Base-by-base conservation (phyloP, 2,113 vertebrate genomes). In the Plestiodon gilberti region DNA sequence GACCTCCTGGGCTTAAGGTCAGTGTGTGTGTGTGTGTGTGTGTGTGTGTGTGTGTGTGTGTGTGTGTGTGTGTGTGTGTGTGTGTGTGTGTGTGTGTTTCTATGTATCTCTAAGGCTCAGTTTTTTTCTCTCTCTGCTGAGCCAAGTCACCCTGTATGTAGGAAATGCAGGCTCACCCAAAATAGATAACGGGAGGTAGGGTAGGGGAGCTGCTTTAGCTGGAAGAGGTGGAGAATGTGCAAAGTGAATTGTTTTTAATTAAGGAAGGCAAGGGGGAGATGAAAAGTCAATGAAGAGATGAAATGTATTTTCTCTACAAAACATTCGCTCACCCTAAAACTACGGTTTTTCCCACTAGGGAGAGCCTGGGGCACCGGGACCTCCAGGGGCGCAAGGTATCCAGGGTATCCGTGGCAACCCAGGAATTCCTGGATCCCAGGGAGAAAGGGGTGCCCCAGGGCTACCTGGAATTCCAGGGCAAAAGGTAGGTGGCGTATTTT, bases 1-100 rank as follows among this genome's bases (percentile, higher is more conserved):
- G 98, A 62, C 91, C 97, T 82, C 97, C 98, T 10, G 98, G 98
- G 73, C 94, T 95, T 20, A 98, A 98, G 97, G 98, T 98, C 81
- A 65, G 61, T 0, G 14, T 28, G n/a, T 28, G 78, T 18, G 78
- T 35, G 61, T 14, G 83, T 71, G 0, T 10, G 35, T 22, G n/a
- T 7, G 6, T 74, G 1, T 74, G n/a, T 28, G 78, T 18, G 78
- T 35, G 61, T 14, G 83, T 71, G 0, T 10, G 35, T 22, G n/a
- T 7, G 6, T 74, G 1, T 74, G 78, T 18, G 78, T 35, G 61
- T 14, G 83, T 71, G 0, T 10, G 35, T 22, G n/a, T 28, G 78
- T 18, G 78, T 35, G 61, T 14, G 83, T 71, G 0, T 10, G 35
- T 22, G n/a, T 7, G 6, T 74, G 1, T 74, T 0, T 0, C 0